A percentile compares a stretch with the other conserved stretches of the same genome.
phyloP scores from a whole-genome alignment of 2,888 invertebrate species.

The Venusia cambrica region DNA sequence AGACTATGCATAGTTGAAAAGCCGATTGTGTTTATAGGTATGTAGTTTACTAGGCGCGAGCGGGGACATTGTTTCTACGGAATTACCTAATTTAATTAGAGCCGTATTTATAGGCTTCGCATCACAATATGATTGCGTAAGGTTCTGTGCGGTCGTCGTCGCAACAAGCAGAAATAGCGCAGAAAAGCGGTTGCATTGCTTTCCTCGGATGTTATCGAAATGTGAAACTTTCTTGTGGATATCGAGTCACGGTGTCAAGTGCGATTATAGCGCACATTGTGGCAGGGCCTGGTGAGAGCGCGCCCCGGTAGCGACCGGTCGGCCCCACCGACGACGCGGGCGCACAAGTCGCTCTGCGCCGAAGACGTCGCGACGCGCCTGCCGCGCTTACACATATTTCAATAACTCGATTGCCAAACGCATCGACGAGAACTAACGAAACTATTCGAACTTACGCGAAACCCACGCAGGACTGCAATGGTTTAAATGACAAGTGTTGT shows the following conservation, averaged over 20 bases:
- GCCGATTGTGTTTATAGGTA: conserved; percentile 1
- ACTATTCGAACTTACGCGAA: conserved; percentile 46
- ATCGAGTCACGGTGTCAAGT: conserved; percentile 74
- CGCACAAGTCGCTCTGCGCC: conserved; percentile 71
- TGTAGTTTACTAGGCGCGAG: too few species aligned
- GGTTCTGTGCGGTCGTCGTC: conserved; percentile 34
- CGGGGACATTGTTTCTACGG: conserved; percentile 30
- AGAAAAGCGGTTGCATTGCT: conserved; percentile 37
- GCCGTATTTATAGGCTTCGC: conserved; percentile 51
- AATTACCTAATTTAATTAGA: conserved; percentile 70
- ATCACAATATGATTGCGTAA: conserved; percentile 19
- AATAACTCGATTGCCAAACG: conserved; percentile 40
- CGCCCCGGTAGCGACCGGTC: conserved; percentile 79
- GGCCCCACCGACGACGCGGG: conserved; percentile 69
- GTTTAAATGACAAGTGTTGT: conserved; percentile 52
- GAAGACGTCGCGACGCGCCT: conserved; percentile 76
- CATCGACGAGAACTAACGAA: conserved; percentile 43
- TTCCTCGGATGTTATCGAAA: conserved; percentile 66
- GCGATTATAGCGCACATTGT: conserved; percentile 68
- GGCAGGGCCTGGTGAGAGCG: conserved; percentile 70
- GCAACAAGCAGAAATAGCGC: conserved; percentile 31
- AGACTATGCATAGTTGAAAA: conserved; percentile 31
- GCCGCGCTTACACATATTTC: too few species aligned
- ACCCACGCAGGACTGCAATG: conserved; percentile 51
- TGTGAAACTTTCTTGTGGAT: conserved; percentile 75